Conservation (phyloP, 2,797 vertebrate species). For the Ptychadena robeensis region DNA sequence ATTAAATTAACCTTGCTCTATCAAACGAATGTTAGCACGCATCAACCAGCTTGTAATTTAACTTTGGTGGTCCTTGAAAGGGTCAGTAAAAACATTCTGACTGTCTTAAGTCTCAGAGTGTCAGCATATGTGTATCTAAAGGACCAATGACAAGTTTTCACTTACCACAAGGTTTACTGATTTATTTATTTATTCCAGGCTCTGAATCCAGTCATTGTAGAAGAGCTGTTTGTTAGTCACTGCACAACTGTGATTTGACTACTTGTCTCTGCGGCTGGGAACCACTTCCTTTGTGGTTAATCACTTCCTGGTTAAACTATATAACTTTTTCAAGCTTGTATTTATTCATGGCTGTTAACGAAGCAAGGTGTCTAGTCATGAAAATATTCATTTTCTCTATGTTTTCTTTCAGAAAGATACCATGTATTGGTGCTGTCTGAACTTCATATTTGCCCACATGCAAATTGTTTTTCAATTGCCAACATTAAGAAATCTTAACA, state of each 20-base stretch:
- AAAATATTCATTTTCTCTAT: conserved; percentile 37
- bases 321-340: conserved; percentile 17
- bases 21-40: too few relatives aligned
- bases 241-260: conserved; percentile 45
- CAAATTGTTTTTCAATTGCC: conserved; percentile 32
- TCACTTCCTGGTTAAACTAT: conserved; percentile 48
- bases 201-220: conserved; percentile 50
- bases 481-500: conserved; percentile 14
- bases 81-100: not conserved
- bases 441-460: conserved; percentile 29
- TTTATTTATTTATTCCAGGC: conserved; percentile 36
- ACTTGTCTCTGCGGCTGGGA: conserved; percentile 47
- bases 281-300: conserved; percentile 53
- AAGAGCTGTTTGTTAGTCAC: conserved; percentile 50
- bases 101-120: not conserved
- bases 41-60: not conserved
- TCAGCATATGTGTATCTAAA: conserved; percentile 20
- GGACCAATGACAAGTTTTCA: conserved; percentile 23
- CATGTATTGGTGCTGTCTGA: conserved; percentile 21
- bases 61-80: not conserved
- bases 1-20: too few relatives aligned
- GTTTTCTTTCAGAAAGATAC: conserved; percentile 33
- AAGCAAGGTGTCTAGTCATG: conserved; percentile 28
- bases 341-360: conserved; percentile 26
- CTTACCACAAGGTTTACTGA: conserved; percentile 14